These are phyloP conservation scores for Xanthorhoe spadicearia DNA, from an alignment of 2,888 invertebrate genomes.

Conservation along the genomic window DNA sequence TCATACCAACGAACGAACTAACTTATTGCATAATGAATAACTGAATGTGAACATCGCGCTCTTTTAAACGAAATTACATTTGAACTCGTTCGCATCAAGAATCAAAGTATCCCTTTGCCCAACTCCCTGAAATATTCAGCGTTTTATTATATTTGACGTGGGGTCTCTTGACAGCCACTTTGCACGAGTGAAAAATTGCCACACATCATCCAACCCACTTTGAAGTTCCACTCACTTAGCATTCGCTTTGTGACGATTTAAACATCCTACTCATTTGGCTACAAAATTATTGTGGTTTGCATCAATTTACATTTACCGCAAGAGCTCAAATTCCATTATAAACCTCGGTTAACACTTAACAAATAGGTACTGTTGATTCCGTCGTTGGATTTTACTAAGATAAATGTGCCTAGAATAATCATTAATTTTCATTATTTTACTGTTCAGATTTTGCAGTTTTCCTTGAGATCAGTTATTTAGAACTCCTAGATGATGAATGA, in stretches of 20 bases:
- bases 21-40: no score
- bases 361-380: conserved; percentile 15
- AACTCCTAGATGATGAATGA: not conserved
- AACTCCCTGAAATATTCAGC: not conserved
- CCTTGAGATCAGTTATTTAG: not conserved
- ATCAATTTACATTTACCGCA: conserved; percentile 20
- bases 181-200: not conserved
- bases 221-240: not conserved
- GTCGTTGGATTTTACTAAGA: conserved; percentile 24
- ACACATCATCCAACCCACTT: not conserved
- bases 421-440: conserved; percentile 18
- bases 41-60: no score
- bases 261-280: not conserved
- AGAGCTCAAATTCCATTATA: conserved; percentile 18
- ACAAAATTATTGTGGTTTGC: conserved; percentile 11
- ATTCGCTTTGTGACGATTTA: not conserved
- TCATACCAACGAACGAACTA: no score
- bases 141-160: not conserved
- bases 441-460: not conserved
- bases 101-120: not conserved
- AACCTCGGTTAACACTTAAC: conserved; percentile 19
- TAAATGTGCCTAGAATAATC: conserved; percentile 14
- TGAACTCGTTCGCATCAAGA: conserved; percentile 2
- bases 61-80: not conserved
- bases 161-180: conserved; percentile 1